Conservation (phyloP, 2,113 vertebrate species). For the Silurus glanis region DNA sequence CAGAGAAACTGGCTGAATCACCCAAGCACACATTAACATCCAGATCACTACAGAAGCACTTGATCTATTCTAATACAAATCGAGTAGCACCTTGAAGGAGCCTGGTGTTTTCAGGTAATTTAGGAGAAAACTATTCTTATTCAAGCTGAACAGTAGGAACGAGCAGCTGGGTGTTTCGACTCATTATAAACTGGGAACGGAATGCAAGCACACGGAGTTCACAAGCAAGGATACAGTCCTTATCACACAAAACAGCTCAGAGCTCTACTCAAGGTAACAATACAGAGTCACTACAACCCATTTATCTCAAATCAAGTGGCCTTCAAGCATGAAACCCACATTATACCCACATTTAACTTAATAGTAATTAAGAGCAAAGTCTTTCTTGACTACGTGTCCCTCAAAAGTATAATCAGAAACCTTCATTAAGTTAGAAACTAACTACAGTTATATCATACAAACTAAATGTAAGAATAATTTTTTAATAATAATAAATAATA, state of each 20-base stretch:
- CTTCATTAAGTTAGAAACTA: not conserved
- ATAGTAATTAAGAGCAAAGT: not conserved
- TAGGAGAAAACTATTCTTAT: not conserved
- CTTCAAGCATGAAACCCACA: not conserved
- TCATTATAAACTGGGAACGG: not conserved
- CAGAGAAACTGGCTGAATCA: not conserved
- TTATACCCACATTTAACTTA: too few relatives aligned
- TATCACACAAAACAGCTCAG: not conserved
- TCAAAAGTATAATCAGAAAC: not conserved
- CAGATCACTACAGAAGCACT: not conserved
- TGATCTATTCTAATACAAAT: slow-evolving; percentile 11
- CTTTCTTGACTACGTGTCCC: not conserved
- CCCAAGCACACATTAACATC: slow-evolving; percentile 19
- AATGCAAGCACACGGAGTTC: not conserved
- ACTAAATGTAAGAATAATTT: not conserved
- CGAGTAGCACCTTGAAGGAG: not conserved
- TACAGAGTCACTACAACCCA: not conserved
- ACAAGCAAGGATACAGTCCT: not conserved
- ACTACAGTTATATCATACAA: not conserved
- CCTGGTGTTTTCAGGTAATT: not conserved
- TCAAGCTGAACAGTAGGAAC: not conserved
- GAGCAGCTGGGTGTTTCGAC: not conserved
- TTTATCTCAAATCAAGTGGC: not conserved
- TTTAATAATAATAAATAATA: too few relatives aligned
- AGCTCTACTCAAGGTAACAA: not conserved